These are phyloP conservation scores for Glaucopsyche alexis DNA, from an alignment of 2,888 invertebrate genomes.

Conservation along the genomic window DNA sequence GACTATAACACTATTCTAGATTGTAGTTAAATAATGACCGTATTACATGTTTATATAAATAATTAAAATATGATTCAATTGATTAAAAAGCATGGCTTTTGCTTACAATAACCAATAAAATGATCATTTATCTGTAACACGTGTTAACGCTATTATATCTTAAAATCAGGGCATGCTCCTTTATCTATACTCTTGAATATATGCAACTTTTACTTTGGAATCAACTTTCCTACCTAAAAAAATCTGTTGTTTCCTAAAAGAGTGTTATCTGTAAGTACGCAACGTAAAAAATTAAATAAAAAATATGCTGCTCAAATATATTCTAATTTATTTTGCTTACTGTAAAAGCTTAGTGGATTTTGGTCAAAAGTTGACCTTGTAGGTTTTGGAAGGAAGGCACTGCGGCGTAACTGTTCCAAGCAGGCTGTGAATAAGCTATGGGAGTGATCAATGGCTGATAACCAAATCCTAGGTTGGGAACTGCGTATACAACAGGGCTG, in stretches of 20 bases:
- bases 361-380: constrained; percentile 22
- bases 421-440: constrained; percentile 14
- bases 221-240: too few species aligned
- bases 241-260: too few species aligned
- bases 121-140: neutral
- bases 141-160: neutral
- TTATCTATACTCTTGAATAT: too few species aligned
- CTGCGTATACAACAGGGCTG: constrained; percentile 33
- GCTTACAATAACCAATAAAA: neutral
- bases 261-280: too few species aligned
- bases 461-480: constrained; percentile 35
- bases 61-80: constrained; percentile 13
- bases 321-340: constrained; percentile 22
- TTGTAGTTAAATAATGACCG: neutral
- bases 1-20: constrained; percentile 1
- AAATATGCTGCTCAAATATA: neutral
- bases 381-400: constrained; percentile 20
- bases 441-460: constrained; percentile 31
- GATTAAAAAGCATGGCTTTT: neutral
- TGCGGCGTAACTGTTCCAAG: constrained; percentile 25
- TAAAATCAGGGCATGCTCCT: too few species aligned
- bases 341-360: constrained; percentile 6
- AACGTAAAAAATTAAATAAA: neutral
- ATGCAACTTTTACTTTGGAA: too few species aligned
- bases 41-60: neutral